phyloP scores from a whole-genome alignment of 1,140 invertebrate species.

The Bombus impatiens region DNA sequence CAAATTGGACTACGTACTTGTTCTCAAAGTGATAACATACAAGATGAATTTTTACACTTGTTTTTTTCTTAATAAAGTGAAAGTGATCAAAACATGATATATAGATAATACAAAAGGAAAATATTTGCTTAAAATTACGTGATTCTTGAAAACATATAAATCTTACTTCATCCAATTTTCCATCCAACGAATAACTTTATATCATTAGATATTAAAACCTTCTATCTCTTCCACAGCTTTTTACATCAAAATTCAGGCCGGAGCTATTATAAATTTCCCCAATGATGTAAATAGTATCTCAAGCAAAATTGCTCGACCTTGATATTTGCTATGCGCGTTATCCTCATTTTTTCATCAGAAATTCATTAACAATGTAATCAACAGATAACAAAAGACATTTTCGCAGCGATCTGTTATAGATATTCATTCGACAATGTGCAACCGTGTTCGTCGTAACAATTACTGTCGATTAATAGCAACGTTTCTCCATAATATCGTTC shows the following conservation, averaged over 20 bases:
- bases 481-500: not conserved
- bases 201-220: not conserved
- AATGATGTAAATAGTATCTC: not conserved
- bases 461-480: not conserved
- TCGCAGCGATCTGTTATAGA: not conserved
- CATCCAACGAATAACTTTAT: too few species aligned
- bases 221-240: not conserved
- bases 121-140: too few species aligned
- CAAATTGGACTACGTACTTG: too few species aligned
- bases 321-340: too few species aligned
- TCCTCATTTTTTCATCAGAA: not conserved
- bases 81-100: too few species aligned
- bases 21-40: too few species aligned
- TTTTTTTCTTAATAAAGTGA: too few species aligned
- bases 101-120: too few species aligned
- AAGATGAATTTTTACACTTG: too few species aligned
- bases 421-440: not conserved
- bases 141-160: too few species aligned
- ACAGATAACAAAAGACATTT: not conserved
- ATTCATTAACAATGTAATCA: not conserved
- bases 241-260: not conserved
- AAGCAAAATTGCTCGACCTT: not conserved
- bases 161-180: too few species aligned
- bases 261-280: not conserved
- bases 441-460: not conserved